A percentile compares a stretch with the other conserved stretches of the same genome.
These are phyloP conservation scores for Carettochelys insculpta DNA, from an alignment of 2,113 vertebrate species.

Conservation along the genomic window DNA sequence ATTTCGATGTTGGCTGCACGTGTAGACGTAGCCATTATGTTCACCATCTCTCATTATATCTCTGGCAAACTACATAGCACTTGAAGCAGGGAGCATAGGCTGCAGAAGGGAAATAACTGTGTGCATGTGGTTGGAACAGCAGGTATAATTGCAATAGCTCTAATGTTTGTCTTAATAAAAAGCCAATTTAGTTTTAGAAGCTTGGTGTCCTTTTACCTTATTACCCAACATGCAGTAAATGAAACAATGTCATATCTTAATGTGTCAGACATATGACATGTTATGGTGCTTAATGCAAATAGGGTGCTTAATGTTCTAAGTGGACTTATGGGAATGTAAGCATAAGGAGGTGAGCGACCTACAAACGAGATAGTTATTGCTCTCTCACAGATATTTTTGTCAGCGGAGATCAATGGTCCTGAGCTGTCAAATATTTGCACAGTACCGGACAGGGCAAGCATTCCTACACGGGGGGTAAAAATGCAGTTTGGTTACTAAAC, in stretches of 20 bases:
- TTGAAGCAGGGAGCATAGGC: background rate
- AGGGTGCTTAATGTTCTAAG: background rate
- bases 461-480: background rate
- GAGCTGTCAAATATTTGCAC: background rate
- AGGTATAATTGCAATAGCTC: background rate
- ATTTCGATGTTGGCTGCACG: no score
- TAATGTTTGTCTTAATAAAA: background rate
- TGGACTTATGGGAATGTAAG: background rate
- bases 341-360: background rate
- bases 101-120: background rate
- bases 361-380: background rate
- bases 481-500: background rate
- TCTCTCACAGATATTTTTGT: background rate
- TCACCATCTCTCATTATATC: background rate
- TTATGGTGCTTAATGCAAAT: background rate
- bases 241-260: background rate
- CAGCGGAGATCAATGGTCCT: background rate
- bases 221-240: background rate
- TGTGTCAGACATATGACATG: background rate
- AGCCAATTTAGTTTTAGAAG: no score
- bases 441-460: accelerated
- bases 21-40: no score
- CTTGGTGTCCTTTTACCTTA: background rate
- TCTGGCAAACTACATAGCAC: background rate
- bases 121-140: background rate